Evolutionary conservation across 1,140 invertebrate genomes (phyloP), one percentile per base, ranked within the genome.

Genomic region (Apis laboriosa): DNA sequence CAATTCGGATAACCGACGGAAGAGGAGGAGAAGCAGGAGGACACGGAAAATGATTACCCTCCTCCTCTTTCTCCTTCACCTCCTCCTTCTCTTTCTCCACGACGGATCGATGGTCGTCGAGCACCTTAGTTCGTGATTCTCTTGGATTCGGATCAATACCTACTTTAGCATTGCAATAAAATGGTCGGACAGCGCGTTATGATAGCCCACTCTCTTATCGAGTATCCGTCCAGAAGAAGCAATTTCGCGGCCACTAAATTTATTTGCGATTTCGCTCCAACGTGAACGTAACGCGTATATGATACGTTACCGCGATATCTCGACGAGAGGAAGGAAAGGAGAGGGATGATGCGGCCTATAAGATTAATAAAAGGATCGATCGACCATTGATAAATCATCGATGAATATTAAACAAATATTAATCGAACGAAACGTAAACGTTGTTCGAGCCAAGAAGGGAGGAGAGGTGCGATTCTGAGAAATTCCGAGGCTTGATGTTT

Each of bases 1-100:
- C 89, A 90, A 90, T 90, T 88, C 89, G 85, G 89, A 90, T 90
- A 90, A 90, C 89, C 86, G 89, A 90, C 89, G 87, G 89, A 87
- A 85, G 86, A 88, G 80, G 55, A 86, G 83, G 83, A 83, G 83
- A 61, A 86, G 74, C 71, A 85, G 83, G 78, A 88, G 81, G 77
- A 84, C 83, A 82, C 72, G 84, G 86, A 88, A 88, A 90, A 89
- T 88, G 86, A 90, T 89, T 88, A 90, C 79, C 85, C 88, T 88
- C 77, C 70, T 72, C 78, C 82, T 79, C 81, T 79, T 80, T 79
- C 75, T 75, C 78, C 79, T 88, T 77, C 74, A 77, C 77, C 79
- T 89, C 77, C 56, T 75, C 78, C 83, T 55, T 83, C 79, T 79
- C 81, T 80, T 80, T 77, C 86, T 85, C 77, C 83, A 76, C 87